phyloP scores from a whole-genome alignment of 2,797 vertebrate species.

The Gymnopithys bicolor region DNA sequence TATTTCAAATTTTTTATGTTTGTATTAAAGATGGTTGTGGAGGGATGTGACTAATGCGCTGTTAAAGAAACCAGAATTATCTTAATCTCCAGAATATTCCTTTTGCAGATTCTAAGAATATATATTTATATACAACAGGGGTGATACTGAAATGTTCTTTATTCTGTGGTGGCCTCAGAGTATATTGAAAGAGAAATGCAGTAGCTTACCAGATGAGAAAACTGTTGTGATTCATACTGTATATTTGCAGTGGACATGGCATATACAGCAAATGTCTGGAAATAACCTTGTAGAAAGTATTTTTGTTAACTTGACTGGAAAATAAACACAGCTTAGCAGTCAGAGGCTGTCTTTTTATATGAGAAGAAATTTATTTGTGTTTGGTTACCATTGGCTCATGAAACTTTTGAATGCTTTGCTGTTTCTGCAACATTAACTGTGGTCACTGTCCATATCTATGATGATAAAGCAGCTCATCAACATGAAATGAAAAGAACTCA shows the following conservation, averaged over 20 bases:
- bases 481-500: conserved; percentile 9
- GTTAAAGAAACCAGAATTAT: neutral
- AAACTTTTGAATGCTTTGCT: neutral
- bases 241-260: neutral
- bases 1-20: neutral
- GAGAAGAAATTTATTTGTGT: neutral
- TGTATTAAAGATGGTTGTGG: neutral
- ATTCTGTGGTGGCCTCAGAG: neutral
- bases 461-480: conserved; percentile 15
- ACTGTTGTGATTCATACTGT: neutral
- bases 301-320: conserved; percentile 47
- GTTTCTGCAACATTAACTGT: neutral
- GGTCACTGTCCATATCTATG: neutral
- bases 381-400: neutral
- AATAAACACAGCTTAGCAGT: conserved; percentile 44
- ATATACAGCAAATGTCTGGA: conserved; percentile 5
- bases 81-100: neutral
- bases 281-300: neutral
- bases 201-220: neutral
- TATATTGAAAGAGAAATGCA: neutral
- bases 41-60: neutral
- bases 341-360: conserved; percentile 4
- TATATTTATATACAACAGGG: neutral
- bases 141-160: neutral
- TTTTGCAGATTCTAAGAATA: neutral